Base-by-base conservation (phyloP, 1,140 invertebrate species). In the Diprion similis region DNA sequence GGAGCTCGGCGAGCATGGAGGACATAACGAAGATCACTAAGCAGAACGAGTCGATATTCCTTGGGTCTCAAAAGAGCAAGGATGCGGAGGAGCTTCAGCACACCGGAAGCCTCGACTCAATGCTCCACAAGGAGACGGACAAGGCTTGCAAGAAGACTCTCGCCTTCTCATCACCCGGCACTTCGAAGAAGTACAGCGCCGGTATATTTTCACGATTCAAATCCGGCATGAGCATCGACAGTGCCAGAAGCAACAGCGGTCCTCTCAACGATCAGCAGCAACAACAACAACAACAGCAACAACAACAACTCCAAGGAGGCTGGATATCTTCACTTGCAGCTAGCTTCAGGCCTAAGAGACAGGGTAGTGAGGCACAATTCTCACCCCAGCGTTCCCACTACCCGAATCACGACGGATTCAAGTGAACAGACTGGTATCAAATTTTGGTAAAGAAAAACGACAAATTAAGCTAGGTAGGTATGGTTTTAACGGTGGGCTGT, bases 1-100 rank as follows among this genome's bases (percentile, higher is more conserved):
- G 86, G 11, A 88, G 87, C 68, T 87, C 86, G 0, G 87, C 86
- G 0, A 88, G 86, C 46, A 88, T 87, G 87, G 87, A 88, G 71
- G 86, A 88, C 51, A 88, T 88, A 46, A 86, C 86, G 13, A 87
- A 87, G 71, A 88, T 88, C 24, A 82, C 82, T 1, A 88, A 87
- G 47, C 83, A 87, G 65, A 82, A 81, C 2, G 86, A 87, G 19
- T 18, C 74, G 3, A 76, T 70, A 1, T 71, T 84, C n/a, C 46
- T 86, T 4, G 84, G 83, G 9, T 75, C 77, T 17, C 71, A 85
- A 8, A 83, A 87, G 37, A 78, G 83, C 15, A 86, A 85, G 45
- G 84, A 84, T 9, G 66, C 79, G 1, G 87, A 87, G 45, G 84
- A 86, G 0, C 74, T 82, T 65, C 81, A 85, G 46, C 80, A 87